Conservation (phyloP, 2,113 vertebrate species). For the Clupea harengus region DNA sequence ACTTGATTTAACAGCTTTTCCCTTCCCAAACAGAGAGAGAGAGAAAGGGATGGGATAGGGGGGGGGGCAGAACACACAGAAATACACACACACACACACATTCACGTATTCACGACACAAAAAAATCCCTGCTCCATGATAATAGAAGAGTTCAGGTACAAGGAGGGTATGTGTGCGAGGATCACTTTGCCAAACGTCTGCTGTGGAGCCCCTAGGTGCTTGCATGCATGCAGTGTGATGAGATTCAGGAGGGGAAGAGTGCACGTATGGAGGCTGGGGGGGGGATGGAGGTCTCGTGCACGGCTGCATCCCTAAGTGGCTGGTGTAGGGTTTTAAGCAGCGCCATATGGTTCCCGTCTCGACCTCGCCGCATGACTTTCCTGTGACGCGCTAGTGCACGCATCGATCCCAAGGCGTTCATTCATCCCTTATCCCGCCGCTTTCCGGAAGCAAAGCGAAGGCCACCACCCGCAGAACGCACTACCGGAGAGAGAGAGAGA, state of each 20-base stretch:
- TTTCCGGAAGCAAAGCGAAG: too few relatives aligned
- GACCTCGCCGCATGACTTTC: slow-evolving; percentile 38
- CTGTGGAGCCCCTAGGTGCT: background rate
- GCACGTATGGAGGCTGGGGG: background rate
- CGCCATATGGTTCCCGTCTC: slow-evolving; percentile 57
- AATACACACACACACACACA: background rate
- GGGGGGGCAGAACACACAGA: background rate
- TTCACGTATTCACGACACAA: background rate
- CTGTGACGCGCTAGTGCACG: slow-evolving; percentile 15
- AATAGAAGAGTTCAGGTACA: background rate
- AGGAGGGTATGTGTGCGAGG: too few relatives aligned
- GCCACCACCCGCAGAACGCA: too few relatives aligned
- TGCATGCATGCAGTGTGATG: background rate
- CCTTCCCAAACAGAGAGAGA: background rate
- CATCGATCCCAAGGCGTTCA: slow-evolving; percentile 60
- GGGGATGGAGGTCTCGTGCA: background rate
- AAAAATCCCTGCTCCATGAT: background rate
- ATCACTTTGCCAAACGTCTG: background rate
- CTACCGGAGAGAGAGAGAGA: too few relatives aligned
- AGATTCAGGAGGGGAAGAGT: background rate
- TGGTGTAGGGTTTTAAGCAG: slow-evolving; percentile 53
- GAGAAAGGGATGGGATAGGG: background rate
- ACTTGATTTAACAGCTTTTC: slow-evolving; percentile 6
- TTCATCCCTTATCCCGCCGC: slow-evolving; percentile 2
- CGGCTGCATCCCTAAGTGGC: slow-evolving; percentile 34